Conservation (phyloP, 2,888 invertebrate species). For the Mantis religiosa region DNA sequence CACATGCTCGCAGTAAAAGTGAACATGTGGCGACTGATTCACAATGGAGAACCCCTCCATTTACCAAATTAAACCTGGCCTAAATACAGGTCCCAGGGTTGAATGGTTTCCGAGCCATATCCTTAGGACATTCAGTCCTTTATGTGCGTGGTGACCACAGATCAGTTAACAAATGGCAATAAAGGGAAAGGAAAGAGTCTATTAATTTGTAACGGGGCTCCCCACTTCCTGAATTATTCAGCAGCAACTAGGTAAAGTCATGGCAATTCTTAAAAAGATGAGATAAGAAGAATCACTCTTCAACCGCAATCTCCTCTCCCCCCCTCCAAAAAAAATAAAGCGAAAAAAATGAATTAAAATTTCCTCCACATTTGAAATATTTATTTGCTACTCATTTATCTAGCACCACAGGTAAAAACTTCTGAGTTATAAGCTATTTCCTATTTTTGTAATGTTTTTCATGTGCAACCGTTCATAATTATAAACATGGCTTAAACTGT, state of each 20-base stretch:
- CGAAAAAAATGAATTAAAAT: no score
- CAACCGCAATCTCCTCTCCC: no score
- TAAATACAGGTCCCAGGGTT: not conserved
- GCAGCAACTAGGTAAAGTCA: not conserved
- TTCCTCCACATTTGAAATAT: no score
- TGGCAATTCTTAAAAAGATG: not conserved
- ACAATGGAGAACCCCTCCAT: constrained; percentile 11
- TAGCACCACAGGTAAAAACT: no score
- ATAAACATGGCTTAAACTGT: no score
- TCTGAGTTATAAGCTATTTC: no score
- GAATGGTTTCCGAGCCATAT: not conserved
- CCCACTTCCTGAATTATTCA: not conserved
- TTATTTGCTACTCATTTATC: no score
- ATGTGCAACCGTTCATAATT: no score
- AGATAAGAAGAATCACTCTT: no score
- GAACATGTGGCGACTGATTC: constrained; percentile 20
- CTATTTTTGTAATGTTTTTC: no score
- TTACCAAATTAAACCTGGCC: constrained; percentile 20
- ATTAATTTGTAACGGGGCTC: not conserved
- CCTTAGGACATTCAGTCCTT: not conserved
- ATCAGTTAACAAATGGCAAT: not conserved
- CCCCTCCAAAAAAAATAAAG: no score
- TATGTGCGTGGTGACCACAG: not conserved
- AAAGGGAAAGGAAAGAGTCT: not conserved
- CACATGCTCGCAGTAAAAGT: constrained; percentile 13